Evolutionary conservation across 1,140 invertebrate genomes (phyloP).

Genomic region (Diploscapter pachys): DNA sequence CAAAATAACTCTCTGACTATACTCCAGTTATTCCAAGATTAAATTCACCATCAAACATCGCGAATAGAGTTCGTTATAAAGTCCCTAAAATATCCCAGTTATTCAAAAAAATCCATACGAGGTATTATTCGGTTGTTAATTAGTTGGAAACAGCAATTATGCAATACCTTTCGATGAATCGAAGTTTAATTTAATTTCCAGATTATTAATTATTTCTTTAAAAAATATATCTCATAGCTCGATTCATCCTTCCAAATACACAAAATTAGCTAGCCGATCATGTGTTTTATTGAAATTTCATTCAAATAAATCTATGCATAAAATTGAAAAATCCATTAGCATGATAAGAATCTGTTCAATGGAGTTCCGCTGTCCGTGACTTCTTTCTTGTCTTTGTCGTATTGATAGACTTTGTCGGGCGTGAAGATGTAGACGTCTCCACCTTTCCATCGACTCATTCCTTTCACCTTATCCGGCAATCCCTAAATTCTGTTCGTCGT

Average conservation of each 20-base stretch:
- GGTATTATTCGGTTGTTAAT: too few relatives aligned
- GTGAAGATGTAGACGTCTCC: slow-evolving; percentile 18
- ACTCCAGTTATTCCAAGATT: neutral
- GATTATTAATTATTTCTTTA: too few relatives aligned
- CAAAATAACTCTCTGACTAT: neutral
- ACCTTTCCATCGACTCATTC: slow-evolving; percentile 19
- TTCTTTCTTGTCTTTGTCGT: slow-evolving; percentile 17
- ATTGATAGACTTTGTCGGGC: slow-evolving; percentile 19
- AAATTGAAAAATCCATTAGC: neutral
- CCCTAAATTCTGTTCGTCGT: neutral
- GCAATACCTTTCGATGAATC: too few relatives aligned
- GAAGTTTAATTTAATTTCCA: too few relatives aligned
- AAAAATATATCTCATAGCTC: too few relatives aligned
- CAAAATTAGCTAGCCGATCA: too few relatives aligned
- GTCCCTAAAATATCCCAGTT: too few relatives aligned
- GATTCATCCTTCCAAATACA: too few relatives aligned
- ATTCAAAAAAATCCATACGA: too few relatives aligned
- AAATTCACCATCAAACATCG: neutral
- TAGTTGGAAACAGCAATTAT: too few relatives aligned
- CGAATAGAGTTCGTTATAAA: neutral
- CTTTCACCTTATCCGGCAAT: slow-evolving; percentile 25
- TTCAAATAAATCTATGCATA: too few relatives aligned
- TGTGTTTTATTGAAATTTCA: too few relatives aligned
- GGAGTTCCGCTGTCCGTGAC: slow-evolving; percentile 9
- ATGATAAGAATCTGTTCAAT: neutral